Conservation (phyloP, 2,888 invertebrate species). For the Machimus rusticus region DNA sequence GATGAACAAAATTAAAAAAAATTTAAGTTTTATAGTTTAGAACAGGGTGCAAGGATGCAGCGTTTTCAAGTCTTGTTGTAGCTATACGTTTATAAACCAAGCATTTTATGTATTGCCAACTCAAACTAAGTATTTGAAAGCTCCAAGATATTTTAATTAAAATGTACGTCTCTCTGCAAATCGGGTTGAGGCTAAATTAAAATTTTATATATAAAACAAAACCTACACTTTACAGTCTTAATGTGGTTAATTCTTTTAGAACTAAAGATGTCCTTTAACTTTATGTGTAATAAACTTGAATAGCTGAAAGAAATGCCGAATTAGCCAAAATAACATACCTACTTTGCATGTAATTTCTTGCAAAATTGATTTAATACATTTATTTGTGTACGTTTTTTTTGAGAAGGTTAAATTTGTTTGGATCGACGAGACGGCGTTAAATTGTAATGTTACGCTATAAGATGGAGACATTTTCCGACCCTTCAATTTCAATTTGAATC, state of each 20-base stretch:
- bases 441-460: neutral
- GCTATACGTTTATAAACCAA: neutral
- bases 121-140: neutral
- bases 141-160: neutral
- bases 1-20: neutral
- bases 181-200: neutral
- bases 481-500: neutral
- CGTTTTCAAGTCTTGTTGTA: neutral
- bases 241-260: no score
- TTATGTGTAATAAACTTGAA: neutral
- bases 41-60: neutral
- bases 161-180: neutral
- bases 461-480: neutral
- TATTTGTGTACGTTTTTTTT: neutral
- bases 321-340: no score
- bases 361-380: neutral
- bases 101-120: neutral
- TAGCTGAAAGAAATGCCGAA: neutral
- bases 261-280: neutral
- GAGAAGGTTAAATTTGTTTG: neutral
- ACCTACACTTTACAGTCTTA: no score
- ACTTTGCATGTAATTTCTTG: no score
- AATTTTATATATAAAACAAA: neutral
- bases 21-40: neutral
- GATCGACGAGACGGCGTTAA: neutral